These are phyloP conservation scores for Nipponacmea schrenckii DNA, from an alignment of 2,888 invertebrate species.

Conservation along the genomic window DNA sequence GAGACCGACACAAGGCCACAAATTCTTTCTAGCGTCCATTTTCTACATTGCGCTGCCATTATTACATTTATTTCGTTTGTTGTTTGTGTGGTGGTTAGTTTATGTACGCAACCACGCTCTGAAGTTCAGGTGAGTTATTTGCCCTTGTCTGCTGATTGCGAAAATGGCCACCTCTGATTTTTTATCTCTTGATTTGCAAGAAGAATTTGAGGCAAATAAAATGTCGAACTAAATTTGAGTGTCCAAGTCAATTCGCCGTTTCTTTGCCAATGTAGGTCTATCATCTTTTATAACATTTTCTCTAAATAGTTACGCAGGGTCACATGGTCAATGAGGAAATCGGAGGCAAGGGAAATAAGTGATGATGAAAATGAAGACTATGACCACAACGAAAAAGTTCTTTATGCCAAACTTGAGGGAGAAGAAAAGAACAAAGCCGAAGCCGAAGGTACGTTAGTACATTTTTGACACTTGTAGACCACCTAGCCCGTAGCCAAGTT, in stretches of 20 bases:
- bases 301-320: slow-evolving; percentile 36
- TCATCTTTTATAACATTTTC: too few species aligned
- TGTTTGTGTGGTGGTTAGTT: slow-evolving; percentile 43
- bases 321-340: slow-evolving; percentile 43
- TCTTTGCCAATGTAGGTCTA: neutral
- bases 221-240: too few species aligned
- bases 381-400: neutral
- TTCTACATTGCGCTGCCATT: slow-evolving; percentile 57
- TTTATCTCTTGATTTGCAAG: too few species aligned
- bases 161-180: too few species aligned
- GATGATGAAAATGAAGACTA: slow-evolving; percentile 26
- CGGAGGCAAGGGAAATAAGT: slow-evolving; percentile 33
- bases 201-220: too few species aligned
- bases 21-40: slow-evolving; percentile 50
- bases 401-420: neutral
- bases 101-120: slow-evolving; percentile 38
- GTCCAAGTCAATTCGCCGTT: too few species aligned
- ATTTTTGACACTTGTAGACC: too few species aligned
- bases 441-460: too few species aligned
- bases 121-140: slow-evolving; percentile 33
- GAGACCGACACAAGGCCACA: slow-evolving; percentile 41
- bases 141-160: too few species aligned
- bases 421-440: neutral
- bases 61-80: slow-evolving; percentile 42
- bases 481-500: too few species aligned